phyloP scores from a whole-genome alignment of 1,140 invertebrate genomes.

The Drosophila carrolli region DNA sequence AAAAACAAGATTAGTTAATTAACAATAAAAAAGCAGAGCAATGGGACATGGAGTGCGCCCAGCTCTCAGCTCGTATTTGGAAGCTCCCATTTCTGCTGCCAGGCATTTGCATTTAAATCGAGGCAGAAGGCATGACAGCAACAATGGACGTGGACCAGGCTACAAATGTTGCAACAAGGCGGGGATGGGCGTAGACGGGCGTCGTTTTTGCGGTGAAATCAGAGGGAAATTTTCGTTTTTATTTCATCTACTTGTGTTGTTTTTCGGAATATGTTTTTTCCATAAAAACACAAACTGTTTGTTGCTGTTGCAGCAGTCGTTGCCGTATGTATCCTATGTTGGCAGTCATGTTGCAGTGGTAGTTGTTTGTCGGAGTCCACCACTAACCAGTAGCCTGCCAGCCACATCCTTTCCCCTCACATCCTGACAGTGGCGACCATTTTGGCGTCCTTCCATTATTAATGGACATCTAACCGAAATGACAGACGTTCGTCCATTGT shows the following conservation, averaged over 20 bases:
- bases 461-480: slow-evolving; percentile 74
- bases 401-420: slow-evolving; percentile 3
- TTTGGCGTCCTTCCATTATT: slow-evolving; percentile 70
- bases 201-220: slow-evolving; percentile 78
- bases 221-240: slow-evolving; percentile 80
- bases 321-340: slow-evolving; percentile 23
- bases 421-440: slow-evolving; percentile 20
- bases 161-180: slow-evolving; percentile 60
- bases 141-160: slow-evolving; percentile 67
- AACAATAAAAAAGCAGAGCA: slow-evolving; percentile 71
- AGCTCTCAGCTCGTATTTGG: slow-evolving; percentile 18
- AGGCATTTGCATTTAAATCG: slow-evolving; percentile 79
- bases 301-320: slow-evolving; percentile 31
- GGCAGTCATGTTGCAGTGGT: slow-evolving; percentile 56
- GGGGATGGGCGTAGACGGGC: background rate
- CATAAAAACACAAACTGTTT: slow-evolving; percentile 41
- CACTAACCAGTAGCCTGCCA: slow-evolving; percentile 26
- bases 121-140: slow-evolving; percentile 71
- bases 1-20: slow-evolving; percentile 78
- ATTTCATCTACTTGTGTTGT: slow-evolving; percentile 65
- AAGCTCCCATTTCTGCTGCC: slow-evolving; percentile 27
- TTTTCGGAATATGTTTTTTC: slow-evolving; percentile 73
- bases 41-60: slow-evolving; percentile 9
- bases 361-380: slow-evolving; percentile 33
- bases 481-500: slow-evolving; percentile 48